Evolutionary conservation across 2,888 invertebrate species (phyloP), one percentile per base, ranked within the genome.

Genomic region (Melanostoma scalare): DNA sequence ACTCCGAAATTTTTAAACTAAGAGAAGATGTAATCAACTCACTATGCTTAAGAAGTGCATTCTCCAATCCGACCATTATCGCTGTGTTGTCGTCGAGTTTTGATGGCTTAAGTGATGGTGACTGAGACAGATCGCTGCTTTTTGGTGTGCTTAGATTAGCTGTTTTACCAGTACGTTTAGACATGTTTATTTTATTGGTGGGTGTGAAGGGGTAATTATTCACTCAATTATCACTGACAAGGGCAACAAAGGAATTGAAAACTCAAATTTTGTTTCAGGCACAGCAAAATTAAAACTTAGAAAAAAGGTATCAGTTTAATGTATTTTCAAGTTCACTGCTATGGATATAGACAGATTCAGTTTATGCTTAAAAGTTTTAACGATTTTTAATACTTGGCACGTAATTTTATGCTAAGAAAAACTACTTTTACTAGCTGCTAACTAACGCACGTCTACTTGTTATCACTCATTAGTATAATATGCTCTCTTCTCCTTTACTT

Each of bases 281-380:
- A 33, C 33, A 52, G 33, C 9, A 52, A n/a, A 52, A 9, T 33
- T 52, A 33, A 52, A 33, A 31, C 2, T 33, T 52, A 33, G n/a
- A 52, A 33, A 33, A n/a, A 52, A 33, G 30, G 8, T 8, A 30
- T 31, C 30, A 6, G 30, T 6, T 30, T 20, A 48, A 48, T 30
- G 0, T 48, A 48, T 48, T 8, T 31, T 8, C 8, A 48, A 31
- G 30, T 48, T 48, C 48, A 31, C 20, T 38, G 8, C n/a, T 44
- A 74, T 56, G 1, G 31, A 46, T 65, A n/a, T 6, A 31, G 20
- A 36, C 20, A 74, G 20, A 20, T 36, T 50, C 30, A 53, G 20
- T 60, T 42, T 46, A 65, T 72, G 40, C 10, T 8, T 35, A 44
- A 35, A 8, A 61, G 31, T 30, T 44, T 38, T 71, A 36, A 5